phyloP scores from a whole-genome alignment of 2,113 vertebrate genomes.

The Nerophis ophidion region DNA sequence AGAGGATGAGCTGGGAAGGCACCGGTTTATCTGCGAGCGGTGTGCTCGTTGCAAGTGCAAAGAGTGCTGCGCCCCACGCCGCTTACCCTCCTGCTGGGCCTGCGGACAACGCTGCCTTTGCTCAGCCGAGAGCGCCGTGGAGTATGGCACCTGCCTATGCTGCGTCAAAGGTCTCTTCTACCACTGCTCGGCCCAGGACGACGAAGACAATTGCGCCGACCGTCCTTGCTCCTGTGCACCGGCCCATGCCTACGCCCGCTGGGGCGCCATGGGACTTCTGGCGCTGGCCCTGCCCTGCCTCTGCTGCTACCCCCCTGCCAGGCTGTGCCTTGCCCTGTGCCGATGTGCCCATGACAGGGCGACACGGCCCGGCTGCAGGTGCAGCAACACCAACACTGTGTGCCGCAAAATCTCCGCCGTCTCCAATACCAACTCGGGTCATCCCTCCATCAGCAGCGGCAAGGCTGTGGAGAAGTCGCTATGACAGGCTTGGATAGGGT shows the following conservation, averaged over 20 bases:
- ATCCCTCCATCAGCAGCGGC: slow-evolving; percentile 66
- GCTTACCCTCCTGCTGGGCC: slow-evolving; percentile 90
- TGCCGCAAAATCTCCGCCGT: slow-evolving; percentile 89
- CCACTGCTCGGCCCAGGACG: slow-evolving; percentile 92
- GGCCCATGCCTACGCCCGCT: slow-evolving; percentile 83
- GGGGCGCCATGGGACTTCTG: slow-evolving; percentile 86
- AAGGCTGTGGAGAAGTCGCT: slow-evolving; percentile 91
- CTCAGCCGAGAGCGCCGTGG: slow-evolving; percentile 84
- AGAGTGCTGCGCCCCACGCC: slow-evolving; percentile 81
- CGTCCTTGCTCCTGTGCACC: slow-evolving; percentile 89
- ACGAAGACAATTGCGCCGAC: slow-evolving; percentile 95
- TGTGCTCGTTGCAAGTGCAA: slow-evolving; percentile 90
- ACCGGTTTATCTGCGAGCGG: slow-evolving; percentile 87
- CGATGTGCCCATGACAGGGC: slow-evolving; percentile 83
- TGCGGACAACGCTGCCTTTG: slow-evolving; percentile 93
- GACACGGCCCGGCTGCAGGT: slow-evolving; percentile 91
- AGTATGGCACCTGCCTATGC: slow-evolving; percentile 92
- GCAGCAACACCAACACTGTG: slow-evolving; percentile 93
- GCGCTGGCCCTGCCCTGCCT: slow-evolving; percentile 92
- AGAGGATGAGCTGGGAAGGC: slow-evolving; percentile 66
- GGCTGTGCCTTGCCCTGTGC: slow-evolving; percentile 90
- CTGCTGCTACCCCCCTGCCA: slow-evolving; percentile 95
- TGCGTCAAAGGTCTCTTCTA: slow-evolving; percentile 96
- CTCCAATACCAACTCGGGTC: slow-evolving; percentile 70
- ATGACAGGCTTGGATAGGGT: slow-evolving; percentile 74